Evolutionary conservation across 2,888 invertebrate species (phyloP).

Genomic region (Campopleginae sp.): DNA sequence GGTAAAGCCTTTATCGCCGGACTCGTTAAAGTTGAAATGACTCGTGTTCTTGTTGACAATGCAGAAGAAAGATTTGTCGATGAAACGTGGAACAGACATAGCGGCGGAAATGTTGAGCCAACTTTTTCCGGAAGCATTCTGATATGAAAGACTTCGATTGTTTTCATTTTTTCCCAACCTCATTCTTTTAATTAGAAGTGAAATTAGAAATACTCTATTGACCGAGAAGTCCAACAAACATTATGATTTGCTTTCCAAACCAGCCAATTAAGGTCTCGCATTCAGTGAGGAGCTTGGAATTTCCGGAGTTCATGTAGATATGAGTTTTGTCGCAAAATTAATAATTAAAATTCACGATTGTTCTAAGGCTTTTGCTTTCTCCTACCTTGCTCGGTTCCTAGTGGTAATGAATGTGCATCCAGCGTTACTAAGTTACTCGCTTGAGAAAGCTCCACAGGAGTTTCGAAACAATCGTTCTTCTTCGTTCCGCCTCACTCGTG

Average conservation of each 20-base stretch:
- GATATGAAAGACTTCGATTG: background rate
- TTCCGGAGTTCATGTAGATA: constrained; percentile 7
- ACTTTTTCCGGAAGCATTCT: background rate
- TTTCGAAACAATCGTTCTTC: constrained; percentile 68
- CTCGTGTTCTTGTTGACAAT: constrained; percentile 45
- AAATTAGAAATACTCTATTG: background rate
- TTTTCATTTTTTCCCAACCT: background rate
- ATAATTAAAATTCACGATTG: constrained; percentile 76
- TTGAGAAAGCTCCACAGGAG: constrained; percentile 57
- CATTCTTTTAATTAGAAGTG: background rate
- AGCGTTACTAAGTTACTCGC: constrained; percentile 49
- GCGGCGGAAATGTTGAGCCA: constrained; percentile 7
- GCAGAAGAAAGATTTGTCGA: constrained; percentile 37
- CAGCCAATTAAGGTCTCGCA: constrained; percentile 28
- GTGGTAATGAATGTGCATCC: constrained; percentile 24
- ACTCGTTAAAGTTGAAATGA: constrained; percentile 44
- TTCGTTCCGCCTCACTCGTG: constrained; percentile 5
- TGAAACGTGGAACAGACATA: constrained; percentile 36
- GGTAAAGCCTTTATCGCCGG: constrained; percentile 48
- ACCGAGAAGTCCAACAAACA: constrained; percentile 10
- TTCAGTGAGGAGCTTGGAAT: constrained; percentile 39
- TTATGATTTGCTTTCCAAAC: constrained; percentile 5
- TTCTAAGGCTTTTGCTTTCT: constrained; percentile 68
- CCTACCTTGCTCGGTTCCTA: constrained; percentile 3
- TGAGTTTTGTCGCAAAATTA: constrained; percentile 69